Evolutionary conservation across 2,888 invertebrate species (phyloP).

Genomic region (Sipunculus nudus): DNA sequence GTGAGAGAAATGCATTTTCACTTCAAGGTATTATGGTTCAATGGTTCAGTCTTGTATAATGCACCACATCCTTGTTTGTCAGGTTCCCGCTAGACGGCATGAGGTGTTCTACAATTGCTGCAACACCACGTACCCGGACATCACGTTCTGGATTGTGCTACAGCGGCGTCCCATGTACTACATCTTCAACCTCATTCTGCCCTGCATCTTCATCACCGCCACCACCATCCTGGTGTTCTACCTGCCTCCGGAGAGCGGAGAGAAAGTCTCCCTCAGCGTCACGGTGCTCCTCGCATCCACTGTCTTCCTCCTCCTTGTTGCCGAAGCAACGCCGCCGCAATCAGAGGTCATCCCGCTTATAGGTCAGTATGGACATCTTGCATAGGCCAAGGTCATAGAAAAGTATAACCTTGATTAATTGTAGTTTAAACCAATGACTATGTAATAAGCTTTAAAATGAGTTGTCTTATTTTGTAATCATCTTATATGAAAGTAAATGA

Average conservation of each 20-base stretch:
- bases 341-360: constrained; percentile 23
- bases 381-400: too few species aligned
- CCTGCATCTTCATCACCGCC: constrained; percentile 18
- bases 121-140: constrained; percentile 9
- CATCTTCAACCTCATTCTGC: constrained; percentile 18
- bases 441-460: too few species aligned
- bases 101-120: constrained; percentile 14
- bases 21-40: not conserved
- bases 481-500: too few species aligned
- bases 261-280: constrained; percentile 20
- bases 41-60: not conserved
- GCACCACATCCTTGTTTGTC: too few species aligned
- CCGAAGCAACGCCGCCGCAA: constrained; percentile 26
- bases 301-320: constrained; percentile 27
- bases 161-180: constrained; percentile 22
- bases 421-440: too few species aligned
- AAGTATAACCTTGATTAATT: too few species aligned
- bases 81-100: too few species aligned
- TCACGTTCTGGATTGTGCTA: constrained; percentile 16
- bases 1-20: too few species aligned
- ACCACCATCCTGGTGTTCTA: constrained; percentile 17
- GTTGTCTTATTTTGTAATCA: too few species aligned
- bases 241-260: constrained; percentile 17
- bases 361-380: constrained; percentile 25
- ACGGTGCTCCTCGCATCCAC: constrained; percentile 23